Evolutionary conservation across 2,113 vertebrate genomes (phyloP).

Genomic region (Narcine bancroftii): DNA sequence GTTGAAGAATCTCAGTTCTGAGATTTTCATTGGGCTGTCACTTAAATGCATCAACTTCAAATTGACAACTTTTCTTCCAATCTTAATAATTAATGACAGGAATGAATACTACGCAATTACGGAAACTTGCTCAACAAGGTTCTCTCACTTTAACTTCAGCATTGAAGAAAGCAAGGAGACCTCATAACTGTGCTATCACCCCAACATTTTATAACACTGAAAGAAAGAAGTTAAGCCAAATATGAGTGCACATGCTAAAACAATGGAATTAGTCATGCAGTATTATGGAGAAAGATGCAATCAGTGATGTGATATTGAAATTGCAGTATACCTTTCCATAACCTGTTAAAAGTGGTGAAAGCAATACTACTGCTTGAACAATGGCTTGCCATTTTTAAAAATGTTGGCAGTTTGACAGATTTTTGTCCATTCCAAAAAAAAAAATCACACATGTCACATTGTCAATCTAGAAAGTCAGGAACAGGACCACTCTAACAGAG

Average conservation of each 20-base stretch:
- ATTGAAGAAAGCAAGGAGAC: conserved; percentile 10
- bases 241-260: not conserved
- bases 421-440: not conserved
- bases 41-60: not conserved
- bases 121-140: not conserved
- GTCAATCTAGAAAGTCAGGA: not conserved
- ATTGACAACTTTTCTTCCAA: not conserved
- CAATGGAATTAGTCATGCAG: not conserved
- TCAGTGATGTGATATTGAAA: not conserved
- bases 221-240: not conserved
- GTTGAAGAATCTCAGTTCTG: not conserved
- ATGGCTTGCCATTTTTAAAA: not conserved
- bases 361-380: not conserved
- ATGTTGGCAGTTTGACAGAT: too few species aligned
- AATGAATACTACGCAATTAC: too few species aligned
- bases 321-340: conserved; percentile 11
- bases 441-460: not conserved
- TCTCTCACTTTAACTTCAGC: not conserved
- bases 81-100: not conserved
- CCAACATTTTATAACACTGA: not conserved
- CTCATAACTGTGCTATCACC: not conserved
- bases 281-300: not conserved
- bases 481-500: not conserved
- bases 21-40: not conserved
- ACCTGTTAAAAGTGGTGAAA: not conserved